Evolutionary conservation across 2,113 vertebrate species (phyloP), one percentile per base, ranked within the genome.

Genomic region (Perccottus glenii): DNA sequence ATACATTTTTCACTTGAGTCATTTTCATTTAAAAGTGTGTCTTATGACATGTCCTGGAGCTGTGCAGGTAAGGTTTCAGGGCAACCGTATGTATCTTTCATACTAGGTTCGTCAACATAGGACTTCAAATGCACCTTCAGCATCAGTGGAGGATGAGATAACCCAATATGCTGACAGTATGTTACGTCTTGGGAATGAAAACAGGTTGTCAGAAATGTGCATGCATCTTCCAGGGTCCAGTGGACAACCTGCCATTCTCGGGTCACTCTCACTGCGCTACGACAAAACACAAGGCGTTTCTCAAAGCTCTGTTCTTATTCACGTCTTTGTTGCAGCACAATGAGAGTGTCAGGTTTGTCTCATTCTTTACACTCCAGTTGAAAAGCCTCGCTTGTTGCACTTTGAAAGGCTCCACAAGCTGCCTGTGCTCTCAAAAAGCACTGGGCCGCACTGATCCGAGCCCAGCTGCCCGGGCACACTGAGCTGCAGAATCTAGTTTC

Each of bases 191-290:
- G 44, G 11, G 12, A 46, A 46, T 14, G 12, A 46, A 32, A 55
- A 33, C 52, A 8, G 52, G 33, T 55, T 5, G 52, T 55, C 14
- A n/a, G 52, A 33, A 55, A 19, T 83, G 73, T 85, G 84, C 78
- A 87, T 85, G 88, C 56, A 64, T 84, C 50, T 87, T 89, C 52
- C 81, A 85, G 84, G 73, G 72, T 70, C 51, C 47, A 60, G 32
- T 16, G 15, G 38, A 56, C 47, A 62, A 45, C 16, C 72, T 27
- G 19, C 19, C 19, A 27, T 27, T 27, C 19, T 27, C 19, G 19
- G 19, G 35, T 70, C 61, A 78, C 83, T 78, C 77, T 77, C 72
- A 77, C 61, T 86, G 72, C 83, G 78, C 81, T 73, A 40, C n/a
- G 67, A 76, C 16, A 35, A 59, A 70, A 77, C 11, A 43, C 64